phyloP scores from a whole-genome alignment of 2,113 vertebrate species.

The Pseudorhombus dupliciocellatus region DNA sequence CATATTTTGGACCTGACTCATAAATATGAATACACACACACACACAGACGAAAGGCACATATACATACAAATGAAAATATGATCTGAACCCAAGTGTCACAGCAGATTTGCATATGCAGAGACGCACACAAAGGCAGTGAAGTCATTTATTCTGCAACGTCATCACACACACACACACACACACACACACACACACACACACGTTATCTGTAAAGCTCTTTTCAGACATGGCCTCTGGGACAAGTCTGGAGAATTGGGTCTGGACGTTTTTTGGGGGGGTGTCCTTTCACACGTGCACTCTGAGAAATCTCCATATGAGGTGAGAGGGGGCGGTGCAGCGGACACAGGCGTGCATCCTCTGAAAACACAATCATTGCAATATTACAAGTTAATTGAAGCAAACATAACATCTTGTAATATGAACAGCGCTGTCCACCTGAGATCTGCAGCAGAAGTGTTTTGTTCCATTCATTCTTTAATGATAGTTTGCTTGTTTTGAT shows the following conservation, averaged over 20 bases:
- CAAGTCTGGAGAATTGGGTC: too few relatives aligned
- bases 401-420: too few relatives aligned
- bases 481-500: not conserved
- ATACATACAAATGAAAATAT: constrained; percentile 10
- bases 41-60: not conserved
- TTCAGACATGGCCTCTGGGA: too few relatives aligned
- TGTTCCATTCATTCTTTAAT: not conserved
- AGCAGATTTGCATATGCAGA: constrained; percentile 22
- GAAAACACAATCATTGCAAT: too few relatives aligned
- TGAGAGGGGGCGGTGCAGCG: too few relatives aligned
- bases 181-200: not conserved
- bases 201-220: too few relatives aligned
- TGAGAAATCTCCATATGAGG: too few relatives aligned
- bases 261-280: too few relatives aligned
- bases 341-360: too few relatives aligned
- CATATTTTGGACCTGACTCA: constrained; percentile 58
- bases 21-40: constrained; percentile 41
- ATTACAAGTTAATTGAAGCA: too few relatives aligned
- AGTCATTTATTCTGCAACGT: not conserved
- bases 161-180: not conserved
- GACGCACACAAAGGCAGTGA: not conserved
- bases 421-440: too few relatives aligned
- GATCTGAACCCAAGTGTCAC: constrained; percentile 25
- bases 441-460: not conserved
- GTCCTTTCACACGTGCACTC: too few relatives aligned